Evolutionary conservation across 2,113 vertebrate genomes (phyloP).

Genomic region (Nothoprocta perdicaria): DNA sequence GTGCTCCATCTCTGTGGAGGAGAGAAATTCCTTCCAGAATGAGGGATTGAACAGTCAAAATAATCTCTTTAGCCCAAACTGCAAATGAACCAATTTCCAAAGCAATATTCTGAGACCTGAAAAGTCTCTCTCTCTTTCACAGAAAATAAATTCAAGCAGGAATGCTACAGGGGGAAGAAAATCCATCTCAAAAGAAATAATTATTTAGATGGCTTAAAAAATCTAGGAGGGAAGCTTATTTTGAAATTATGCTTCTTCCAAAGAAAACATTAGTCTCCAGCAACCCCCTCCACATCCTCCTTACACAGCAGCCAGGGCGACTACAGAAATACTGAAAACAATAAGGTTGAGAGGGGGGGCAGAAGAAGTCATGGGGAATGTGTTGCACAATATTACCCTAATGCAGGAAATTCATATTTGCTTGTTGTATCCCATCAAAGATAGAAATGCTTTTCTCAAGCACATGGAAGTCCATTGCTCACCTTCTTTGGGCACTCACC

Average conservation of each 20-base stretch:
- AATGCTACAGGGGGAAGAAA: neutral
- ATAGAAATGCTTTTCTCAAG: neutral
- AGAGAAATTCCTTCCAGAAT: neutral
- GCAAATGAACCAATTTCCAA: slow-evolving; percentile 52
- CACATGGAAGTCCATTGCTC: neutral
- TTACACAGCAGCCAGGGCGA: fast-evolving
- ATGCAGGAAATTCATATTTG: neutral
- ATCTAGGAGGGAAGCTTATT: slow-evolving; percentile 8
- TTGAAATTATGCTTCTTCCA: slow-evolving; percentile 17
- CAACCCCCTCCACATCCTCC: neutral
- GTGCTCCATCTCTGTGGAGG: neutral
- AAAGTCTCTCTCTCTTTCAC: slow-evolving; percentile 14
- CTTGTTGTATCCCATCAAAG: neutral
- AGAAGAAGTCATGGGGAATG: neutral
- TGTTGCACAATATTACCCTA: neutral
- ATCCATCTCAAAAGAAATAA: slow-evolving; percentile 36
- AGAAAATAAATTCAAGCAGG: slow-evolving; percentile 35
- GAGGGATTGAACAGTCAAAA: slow-evolving; percentile 17
- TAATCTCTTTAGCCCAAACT: slow-evolving; percentile 34
- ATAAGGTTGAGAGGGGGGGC: neutral
- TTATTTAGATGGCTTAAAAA: slow-evolving; percentile 15
- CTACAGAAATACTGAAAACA: neutral
- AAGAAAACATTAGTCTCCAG: neutral
- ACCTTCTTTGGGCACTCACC: neutral
- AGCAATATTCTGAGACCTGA: slow-evolving; percentile 37